These are phyloP conservation scores for Unio pictorum DNA, from an alignment of 2,888 invertebrate species.

Conservation along the genomic window DNA sequence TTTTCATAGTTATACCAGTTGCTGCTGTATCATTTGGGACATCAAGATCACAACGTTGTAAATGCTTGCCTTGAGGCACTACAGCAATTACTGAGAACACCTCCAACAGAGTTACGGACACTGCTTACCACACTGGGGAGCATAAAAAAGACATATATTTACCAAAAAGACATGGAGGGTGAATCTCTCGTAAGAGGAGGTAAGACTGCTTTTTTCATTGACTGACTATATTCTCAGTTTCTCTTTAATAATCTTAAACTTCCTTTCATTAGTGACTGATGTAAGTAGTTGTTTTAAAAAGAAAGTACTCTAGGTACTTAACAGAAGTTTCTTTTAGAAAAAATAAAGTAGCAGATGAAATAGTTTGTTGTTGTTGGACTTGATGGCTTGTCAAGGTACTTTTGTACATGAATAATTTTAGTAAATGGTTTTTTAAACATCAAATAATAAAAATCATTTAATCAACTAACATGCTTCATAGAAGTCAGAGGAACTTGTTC, in stretches of 20 bases:
- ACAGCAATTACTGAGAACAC: constrained; percentile 77
- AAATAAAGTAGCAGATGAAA: too few relatives aligned
- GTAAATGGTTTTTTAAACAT: too few relatives aligned
- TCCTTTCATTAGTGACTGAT: not conserved
- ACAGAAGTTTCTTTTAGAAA: too few relatives aligned
- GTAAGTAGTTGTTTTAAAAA: not conserved
- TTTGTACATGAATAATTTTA: too few relatives aligned
- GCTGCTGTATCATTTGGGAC: constrained; percentile 73
- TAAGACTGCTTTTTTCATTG: too few relatives aligned
- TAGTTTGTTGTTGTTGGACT: too few relatives aligned
- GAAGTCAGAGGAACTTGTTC: too few relatives aligned
- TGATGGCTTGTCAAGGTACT: too few relatives aligned
- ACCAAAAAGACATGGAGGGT: constrained; percentile 42
- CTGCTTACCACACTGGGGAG: constrained; percentile 75
- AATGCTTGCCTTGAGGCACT: constrained; percentile 88
- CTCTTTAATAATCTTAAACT: not conserved
- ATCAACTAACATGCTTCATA: too few relatives aligned
- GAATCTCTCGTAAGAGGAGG: too few relatives aligned
- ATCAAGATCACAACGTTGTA: constrained; percentile 88
- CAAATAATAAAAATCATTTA: too few relatives aligned
- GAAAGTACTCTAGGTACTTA: not conserved
- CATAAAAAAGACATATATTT: constrained; percentile 58
- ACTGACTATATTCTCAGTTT: not conserved
- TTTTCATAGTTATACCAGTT: constrained; percentile 72
- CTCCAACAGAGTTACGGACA: constrained; percentile 74